Conservation (phyloP, 2,888 invertebrate genomes). For the Troides aeacus region DNA sequence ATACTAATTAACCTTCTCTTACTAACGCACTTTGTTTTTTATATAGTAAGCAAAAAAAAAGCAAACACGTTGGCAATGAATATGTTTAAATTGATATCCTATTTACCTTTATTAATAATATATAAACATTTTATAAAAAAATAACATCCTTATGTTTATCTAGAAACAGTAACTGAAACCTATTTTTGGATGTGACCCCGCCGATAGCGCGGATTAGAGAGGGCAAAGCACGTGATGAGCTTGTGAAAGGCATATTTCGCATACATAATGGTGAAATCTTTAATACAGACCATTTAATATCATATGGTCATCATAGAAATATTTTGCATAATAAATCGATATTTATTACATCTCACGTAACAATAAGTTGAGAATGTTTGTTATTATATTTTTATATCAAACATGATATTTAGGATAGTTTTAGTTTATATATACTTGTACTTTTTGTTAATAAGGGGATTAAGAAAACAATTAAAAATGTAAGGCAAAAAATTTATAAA, state of each 20-base stretch:
- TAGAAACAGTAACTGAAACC: slow-evolving; percentile 27
- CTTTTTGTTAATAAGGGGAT: too few species aligned
- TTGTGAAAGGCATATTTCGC: slow-evolving; percentile 51
- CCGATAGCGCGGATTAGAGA: slow-evolving; percentile 38
- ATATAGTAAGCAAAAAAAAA: not conserved
- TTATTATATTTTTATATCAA: not conserved
- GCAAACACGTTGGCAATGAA: not conserved
- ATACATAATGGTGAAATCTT: slow-evolving; percentile 51
- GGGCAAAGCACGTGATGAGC: slow-evolving; percentile 46
- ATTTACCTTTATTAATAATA: not conserved
- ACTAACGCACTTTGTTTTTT: not conserved
- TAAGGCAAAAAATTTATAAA: too few species aligned
- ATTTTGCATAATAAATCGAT: slow-evolving; percentile 22
- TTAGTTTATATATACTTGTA: too few species aligned
- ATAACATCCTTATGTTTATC: not conserved
- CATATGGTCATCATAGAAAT: slow-evolving; percentile 12
- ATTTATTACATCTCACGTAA: slow-evolving; percentile 24
- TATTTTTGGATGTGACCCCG: slow-evolving; percentile 28
- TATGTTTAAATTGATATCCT: not conserved
- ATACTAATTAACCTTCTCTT: not conserved
- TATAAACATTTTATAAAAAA: not conserved
- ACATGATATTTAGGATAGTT: too few species aligned
- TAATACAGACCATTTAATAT: slow-evolving; percentile 32
- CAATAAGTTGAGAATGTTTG: not conserved
- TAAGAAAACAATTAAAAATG: too few species aligned